Evolutionary conservation across 2,113 vertebrate species (phyloP).

Genomic region (Cephalopholis sonnerati): DNA sequence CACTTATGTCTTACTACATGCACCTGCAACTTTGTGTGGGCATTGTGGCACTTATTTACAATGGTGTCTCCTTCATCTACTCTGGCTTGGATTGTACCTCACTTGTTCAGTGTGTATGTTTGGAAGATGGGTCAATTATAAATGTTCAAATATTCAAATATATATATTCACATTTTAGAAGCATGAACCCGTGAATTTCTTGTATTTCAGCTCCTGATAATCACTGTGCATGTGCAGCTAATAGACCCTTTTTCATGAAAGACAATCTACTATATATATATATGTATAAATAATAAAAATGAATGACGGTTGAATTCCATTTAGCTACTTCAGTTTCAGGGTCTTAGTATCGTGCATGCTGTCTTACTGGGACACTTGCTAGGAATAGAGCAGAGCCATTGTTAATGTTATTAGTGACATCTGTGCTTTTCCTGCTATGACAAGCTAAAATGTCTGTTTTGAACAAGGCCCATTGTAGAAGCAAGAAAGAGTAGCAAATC

Average conservation of each 20-base stretch:
- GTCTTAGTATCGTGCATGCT: too few relatives aligned
- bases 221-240: too few relatives aligned
- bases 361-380: not conserved
- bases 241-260: too few relatives aligned
- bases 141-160: too few relatives aligned
- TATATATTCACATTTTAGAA: not conserved
- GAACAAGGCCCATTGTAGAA: not conserved
- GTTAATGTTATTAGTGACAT: not conserved
- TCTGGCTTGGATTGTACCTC: too few relatives aligned
- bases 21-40: not conserved
- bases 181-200: not conserved
- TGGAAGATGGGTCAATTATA: not conserved
- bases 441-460: not conserved
- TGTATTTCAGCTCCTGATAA: not conserved
- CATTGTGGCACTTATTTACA: too few relatives aligned
- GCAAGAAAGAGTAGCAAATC: slow-evolving; percentile 2
- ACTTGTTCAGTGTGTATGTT: not conserved
- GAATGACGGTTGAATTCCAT: not conserved
- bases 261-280: too few relatives aligned
- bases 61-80: not conserved
- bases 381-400: not conserved
- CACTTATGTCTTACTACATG: not conserved
- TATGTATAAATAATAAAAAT: not conserved
- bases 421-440: not conserved
- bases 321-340: not conserved